Base-by-base conservation (phyloP, 2,113 vertebrate genomes). In the Crotalus tigris region DNA sequence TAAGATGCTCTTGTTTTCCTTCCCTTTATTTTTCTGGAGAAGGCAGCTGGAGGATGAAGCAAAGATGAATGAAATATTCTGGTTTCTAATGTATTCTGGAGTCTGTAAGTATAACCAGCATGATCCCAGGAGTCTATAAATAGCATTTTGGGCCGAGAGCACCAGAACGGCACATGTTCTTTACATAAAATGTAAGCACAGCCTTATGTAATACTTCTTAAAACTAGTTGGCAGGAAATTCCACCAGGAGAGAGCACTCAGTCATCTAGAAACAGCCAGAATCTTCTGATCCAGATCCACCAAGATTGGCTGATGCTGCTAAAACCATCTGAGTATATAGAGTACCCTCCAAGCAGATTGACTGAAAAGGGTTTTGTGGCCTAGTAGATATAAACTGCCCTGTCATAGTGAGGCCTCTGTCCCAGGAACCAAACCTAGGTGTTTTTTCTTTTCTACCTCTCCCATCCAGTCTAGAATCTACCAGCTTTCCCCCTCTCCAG, bases 151-250 rank as follows among this genome's bases (percentile, higher is more conserved):
- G 86, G 91, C 92, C 57, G 7, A 93, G 89, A 1, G 46, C 75
- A 55, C 59, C 87, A 61, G 81, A 90, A 87, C 92, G 94, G 95
- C 64, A 94, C 92, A 95, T 54, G 58, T 55, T 93, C 24, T 81
- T 90, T 87, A 94, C 64, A 93, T 94, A 93, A 95, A 93, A 95
- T 91, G 93, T 88, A 91, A 95, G 91, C 86, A 94, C 61, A 54
- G 94, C 90, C 95, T 97, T 97, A 97, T 1, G 96, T 97, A 97
- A 97, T 94, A 90, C 94, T 88, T 90, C 75, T 69, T 33, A 39
- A 94, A 96, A 92, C 94, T 89, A 96, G 88, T 94, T 97, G 95
- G 94, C 95, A 95, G 93, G 93, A 96, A 94, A 94, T 94, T 97
- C 96, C 88, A 0, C 91, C 94, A 96, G 96, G 97, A 97, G 88